Conservation (phyloP, 2,113 vertebrate genomes). For the Cyrtonyx montezumae region DNA sequence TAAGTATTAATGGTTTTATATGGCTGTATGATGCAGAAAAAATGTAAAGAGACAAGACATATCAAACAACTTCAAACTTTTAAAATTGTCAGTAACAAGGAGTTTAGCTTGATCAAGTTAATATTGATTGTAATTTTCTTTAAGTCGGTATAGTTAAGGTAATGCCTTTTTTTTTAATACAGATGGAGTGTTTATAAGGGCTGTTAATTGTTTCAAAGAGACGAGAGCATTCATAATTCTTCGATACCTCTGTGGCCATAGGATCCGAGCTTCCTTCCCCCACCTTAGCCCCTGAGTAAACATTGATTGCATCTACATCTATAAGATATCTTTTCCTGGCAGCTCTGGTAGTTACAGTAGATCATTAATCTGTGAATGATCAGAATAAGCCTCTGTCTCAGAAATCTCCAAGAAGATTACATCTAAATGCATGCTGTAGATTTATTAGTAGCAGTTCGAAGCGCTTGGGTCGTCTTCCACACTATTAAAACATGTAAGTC, state of each 20-base stretch:
- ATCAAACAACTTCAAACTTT: background rate
- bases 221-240: background rate
- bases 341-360: constrained; percentile 72
- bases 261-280: background rate
- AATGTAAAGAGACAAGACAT: background rate
- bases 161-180: background rate
- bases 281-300: constrained; percentile 6
- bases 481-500: constrained; percentile 59
- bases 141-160: background rate
- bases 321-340: constrained; percentile 70
- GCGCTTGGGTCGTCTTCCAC: constrained; percentile 64
- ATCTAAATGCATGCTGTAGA: constrained; percentile 69
- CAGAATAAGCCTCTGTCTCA: constrained; percentile 60
- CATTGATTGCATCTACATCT: constrained; percentile 64
- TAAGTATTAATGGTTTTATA: constrained; percentile 12
- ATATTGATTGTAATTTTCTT: constrained; percentile 1
- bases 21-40: background rate
- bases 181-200: background rate
- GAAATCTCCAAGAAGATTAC: constrained; percentile 73
- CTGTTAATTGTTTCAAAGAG: background rate
- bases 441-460: constrained; percentile 67
- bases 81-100: background rate
- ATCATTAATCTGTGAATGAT: constrained; percentile 76
- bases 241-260: background rate
- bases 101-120: background rate